Conservation (phyloP, 2,113 vertebrate species). For the Pygoscelis antarcticus region DNA sequence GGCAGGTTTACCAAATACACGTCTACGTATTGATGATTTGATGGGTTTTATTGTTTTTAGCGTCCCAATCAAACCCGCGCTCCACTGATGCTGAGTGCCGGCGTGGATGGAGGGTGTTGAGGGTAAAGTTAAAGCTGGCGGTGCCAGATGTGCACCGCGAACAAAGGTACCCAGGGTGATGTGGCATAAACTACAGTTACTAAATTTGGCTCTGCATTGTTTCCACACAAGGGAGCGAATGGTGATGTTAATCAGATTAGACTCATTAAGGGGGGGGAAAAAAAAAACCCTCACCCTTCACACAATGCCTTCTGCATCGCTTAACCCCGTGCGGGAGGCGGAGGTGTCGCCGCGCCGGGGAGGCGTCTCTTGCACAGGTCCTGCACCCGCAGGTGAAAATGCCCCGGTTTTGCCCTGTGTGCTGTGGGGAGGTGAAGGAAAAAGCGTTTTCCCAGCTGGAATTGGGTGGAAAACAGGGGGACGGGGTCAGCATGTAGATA, state of each 20-base stretch:
- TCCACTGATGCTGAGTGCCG: not conserved
- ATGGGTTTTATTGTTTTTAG: not conserved
- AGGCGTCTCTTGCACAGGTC: not conserved
- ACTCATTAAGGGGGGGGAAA: slow-evolving; percentile 34
- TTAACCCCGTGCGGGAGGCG: slow-evolving; percentile 27
- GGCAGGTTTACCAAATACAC: slow-evolving; percentile 65
- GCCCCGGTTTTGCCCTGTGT: not conserved
- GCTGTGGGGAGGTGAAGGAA: not conserved
- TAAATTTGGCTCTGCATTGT: slow-evolving; percentile 64
- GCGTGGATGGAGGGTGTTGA: not conserved
- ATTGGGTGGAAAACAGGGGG: not conserved
- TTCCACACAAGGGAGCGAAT: slow-evolving; percentile 62
- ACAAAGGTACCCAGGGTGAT: slow-evolving; percentile 52
- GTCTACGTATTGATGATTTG: not conserved
- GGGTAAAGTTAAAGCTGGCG: slow-evolving; percentile 11
- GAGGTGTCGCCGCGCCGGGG: not conserved
- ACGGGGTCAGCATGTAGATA: not conserved
- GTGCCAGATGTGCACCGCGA: slow-evolving; percentile 30
- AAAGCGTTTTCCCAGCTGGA: not conserved
- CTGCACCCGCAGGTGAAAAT: not conserved
- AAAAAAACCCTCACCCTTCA: not conserved
- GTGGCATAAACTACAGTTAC: slow-evolving; percentile 32
- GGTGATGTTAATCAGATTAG: slow-evolving; percentile 67
- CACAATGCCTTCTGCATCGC: slow-evolving; percentile 45
- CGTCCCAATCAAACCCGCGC: rapidly evolving